Conservation (phyloP, 2,113 vertebrate genomes). For the Mustela nigripes region DNA sequence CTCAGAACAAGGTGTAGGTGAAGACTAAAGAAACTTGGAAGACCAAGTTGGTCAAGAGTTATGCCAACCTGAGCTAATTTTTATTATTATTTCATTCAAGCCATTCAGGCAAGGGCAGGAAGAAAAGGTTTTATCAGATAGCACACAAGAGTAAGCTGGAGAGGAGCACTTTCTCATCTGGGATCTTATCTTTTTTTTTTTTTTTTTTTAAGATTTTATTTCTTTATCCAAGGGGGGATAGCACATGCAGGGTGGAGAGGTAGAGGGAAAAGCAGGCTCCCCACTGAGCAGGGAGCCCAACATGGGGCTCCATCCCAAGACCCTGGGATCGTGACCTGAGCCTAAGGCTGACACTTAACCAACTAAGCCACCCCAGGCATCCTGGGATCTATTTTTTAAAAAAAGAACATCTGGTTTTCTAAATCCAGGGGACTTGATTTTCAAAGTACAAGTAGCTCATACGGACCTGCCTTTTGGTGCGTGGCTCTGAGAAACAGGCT, state of each 20-base stretch:
- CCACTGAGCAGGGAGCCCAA: too few relatives aligned
- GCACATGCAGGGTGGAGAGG: too few relatives aligned
- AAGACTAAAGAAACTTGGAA: constrained; percentile 59
- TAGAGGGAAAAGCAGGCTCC: too few relatives aligned
- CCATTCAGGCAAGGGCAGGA: neutral
- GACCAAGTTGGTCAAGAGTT: constrained; percentile 24
- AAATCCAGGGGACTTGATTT: neutral
- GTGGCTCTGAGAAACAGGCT: neutral
- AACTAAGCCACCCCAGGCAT: too few relatives aligned
- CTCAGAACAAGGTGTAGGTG: neutral
- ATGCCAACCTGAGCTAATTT: constrained; percentile 27
- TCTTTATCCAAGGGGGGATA: too few relatives aligned
- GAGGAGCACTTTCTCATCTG: neutral
- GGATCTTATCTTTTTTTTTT: too few relatives aligned
- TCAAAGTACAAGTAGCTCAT: neutral
- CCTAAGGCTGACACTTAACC: too few relatives aligned
- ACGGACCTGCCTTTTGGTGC: neutral
- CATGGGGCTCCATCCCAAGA: too few relatives aligned
- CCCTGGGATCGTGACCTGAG: too few relatives aligned
- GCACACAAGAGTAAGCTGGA: neutral
- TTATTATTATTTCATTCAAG: constrained; percentile 8
- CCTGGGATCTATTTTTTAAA: neutral
- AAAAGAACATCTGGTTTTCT: constrained; percentile 43
- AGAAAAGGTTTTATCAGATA: neutral
- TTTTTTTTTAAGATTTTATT: too few relatives aligned